Conservation (phyloP, 2,888 invertebrate species). For the Vesta saturnalis region DNA sequence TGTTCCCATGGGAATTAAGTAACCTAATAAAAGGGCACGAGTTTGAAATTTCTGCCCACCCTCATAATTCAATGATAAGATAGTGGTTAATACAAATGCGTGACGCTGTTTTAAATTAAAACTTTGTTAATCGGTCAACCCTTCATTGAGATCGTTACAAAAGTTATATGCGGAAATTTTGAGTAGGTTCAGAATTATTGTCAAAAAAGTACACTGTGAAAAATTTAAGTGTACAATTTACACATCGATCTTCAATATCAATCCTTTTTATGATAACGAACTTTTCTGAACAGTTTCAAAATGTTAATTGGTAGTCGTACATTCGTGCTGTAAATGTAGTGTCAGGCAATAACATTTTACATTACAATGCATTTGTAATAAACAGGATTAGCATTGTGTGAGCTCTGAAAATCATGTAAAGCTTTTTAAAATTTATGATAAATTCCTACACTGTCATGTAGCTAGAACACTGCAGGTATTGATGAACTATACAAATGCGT, state of each 20-base stretch:
- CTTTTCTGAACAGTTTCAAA: conserved; percentile 31
- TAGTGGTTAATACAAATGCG: conserved; percentile 31
- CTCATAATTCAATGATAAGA: conserved; percentile 52
- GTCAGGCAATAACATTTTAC: conserved; percentile 34
- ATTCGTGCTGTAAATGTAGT: conserved; percentile 34
- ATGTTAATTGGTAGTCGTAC: conserved; percentile 32
- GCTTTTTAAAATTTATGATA: conserved; percentile 45
- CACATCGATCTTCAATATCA: neutral
- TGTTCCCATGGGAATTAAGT: conserved; percentile 53
- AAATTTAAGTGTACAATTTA: no score
- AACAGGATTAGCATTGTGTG: conserved; percentile 45
- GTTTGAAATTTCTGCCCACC: conserved; percentile 42
- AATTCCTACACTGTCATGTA: conserved; percentile 38
- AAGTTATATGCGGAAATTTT: neutral
- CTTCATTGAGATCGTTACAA: neutral
- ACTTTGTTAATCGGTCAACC: conserved; percentile 36
- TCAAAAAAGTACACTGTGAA: no score
- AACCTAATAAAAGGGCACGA: conserved; percentile 40
- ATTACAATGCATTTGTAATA: conserved; percentile 45
- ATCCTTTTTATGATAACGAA: conserved; percentile 27
- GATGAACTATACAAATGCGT: neutral
- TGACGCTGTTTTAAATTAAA: conserved; percentile 41
- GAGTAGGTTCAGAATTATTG: no score
- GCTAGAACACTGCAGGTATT: conserved; percentile 22
- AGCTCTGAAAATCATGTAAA: conserved; percentile 37